phyloP scores from a whole-genome alignment of 1,140 invertebrate species.

The Scaptodrosophila lebanonensis region DNA sequence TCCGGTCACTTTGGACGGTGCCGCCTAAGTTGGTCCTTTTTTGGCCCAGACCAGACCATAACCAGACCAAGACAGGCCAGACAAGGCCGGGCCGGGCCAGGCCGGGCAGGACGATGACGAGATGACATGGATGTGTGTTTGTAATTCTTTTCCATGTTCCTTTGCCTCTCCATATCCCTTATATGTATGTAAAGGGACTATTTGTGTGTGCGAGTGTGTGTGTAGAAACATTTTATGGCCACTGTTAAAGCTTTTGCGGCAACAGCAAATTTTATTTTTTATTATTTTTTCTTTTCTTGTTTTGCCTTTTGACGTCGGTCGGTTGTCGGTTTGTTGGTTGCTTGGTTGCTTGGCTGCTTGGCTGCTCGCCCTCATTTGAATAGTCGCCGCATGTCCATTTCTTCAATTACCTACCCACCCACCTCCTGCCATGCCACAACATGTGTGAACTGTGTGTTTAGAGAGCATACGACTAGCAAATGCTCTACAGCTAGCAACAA shows the following conservation, averaged over 20 bases:
- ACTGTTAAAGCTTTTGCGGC: conserved; percentile 51
- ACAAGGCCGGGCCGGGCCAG: conserved; percentile 44
- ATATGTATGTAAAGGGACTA: conserved; percentile 43
- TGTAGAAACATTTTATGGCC: conserved; percentile 63
- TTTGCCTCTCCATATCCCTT: conserved; percentile 39
- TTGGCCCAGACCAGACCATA: neutral
- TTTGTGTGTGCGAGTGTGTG: conserved; percentile 38
- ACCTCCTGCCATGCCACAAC: conserved; percentile 9
- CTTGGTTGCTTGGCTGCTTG: too few species aligned
- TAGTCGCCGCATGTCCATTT: conserved; percentile 23
- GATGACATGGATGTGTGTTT: neutral
- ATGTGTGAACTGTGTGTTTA: too few species aligned
- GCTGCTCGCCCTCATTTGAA: conserved; percentile 27
- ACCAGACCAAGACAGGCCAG: too few species aligned
- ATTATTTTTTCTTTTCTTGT: conserved; percentile 5
- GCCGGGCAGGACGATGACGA: too few species aligned
- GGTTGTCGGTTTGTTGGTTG: conserved; percentile 9
- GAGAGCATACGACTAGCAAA: too few species aligned
- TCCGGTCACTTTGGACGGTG: conserved; percentile 61
- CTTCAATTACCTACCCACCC: neutral
- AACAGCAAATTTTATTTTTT: conserved; percentile 33
- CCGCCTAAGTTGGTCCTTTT: neutral
- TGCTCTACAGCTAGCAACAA: too few species aligned
- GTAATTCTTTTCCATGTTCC: neutral
- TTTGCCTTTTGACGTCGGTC: conserved; percentile 53